Evolutionary conservation across 2,113 vertebrate species (phyloP), one percentile per base, ranked within the genome.

Genomic region (Xiphophorus hellerii): DNA sequence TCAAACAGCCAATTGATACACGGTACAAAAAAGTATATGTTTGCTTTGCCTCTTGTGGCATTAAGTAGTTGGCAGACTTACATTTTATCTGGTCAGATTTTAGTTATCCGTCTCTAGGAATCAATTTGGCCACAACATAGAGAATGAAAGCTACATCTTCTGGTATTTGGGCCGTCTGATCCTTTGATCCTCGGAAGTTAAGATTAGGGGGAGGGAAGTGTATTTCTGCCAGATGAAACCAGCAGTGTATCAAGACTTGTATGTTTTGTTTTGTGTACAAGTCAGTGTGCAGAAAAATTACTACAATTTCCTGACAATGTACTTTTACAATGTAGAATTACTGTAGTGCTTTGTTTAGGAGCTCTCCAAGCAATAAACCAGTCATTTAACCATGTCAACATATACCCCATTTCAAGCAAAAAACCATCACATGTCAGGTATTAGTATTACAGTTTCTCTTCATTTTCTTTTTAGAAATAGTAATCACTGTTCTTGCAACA

Each of bases 1-100:
- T 84, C 82, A 73, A 78, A 80, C 81, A 73, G 39, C 81, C 77
- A 77, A 31, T 44, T 81, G 71, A 72, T 51, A 76, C 31, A 62
- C 71, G 82, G 82, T 82, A 78, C 37, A 81, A 75, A 48, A 77
- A 80, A 44, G 28, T 73, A 44, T 37, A 76, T 61, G 25, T 75
- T 80, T 37, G 67, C 64, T 60, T 44, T 71, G 60, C 61, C 9
- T 54, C 12, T 7, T 4, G 37, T 69, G 70, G 51, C 62, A 76
- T 66, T 48, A 44, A 66, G 51, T 51, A 74, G 63, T 31, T 58
- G 69, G 75, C 54, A 76, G 72, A 72, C 67, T 81, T 79, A 37
- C 60, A 9, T 69, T 77, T 54, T 61, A 76, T 80, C 66, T 71
- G 54, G 61, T 69, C 12, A 25, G 71, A 80, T 77, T 82, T 65